Base-by-base conservation (phyloP, 2,888 invertebrate species). In the Pachymerium ferrugineum region DNA sequence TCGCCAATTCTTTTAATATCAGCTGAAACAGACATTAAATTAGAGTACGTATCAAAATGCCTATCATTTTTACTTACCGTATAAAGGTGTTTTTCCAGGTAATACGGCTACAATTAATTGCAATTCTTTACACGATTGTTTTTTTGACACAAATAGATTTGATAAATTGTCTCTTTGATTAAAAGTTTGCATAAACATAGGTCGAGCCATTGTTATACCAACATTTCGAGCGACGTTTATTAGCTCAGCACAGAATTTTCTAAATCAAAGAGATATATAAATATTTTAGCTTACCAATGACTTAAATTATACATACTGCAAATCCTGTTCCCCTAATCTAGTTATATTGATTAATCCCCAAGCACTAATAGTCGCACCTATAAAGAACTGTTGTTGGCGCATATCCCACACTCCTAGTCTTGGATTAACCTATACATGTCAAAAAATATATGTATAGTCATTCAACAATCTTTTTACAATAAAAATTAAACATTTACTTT, bases 251-350 rank as follows among this genome's bases (percentile, higher is more conserved):
- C 30, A 22, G 16, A 70, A 70, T 1, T 1, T 33, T 30, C 70
- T 70, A 16, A 38, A 14, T 4, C 5, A 38, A n/a, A 47, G 22
- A 47, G 1, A n/a, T 19, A 47, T n/a, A n/a, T n/a, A n/a, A n/a
- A n/a, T n/a, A n/a, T n/a, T n/a, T n/a, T n/a, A n/a, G n/a, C n/a
- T n/a, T n/a, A n/a, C n/a, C n/a, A n/a, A n/a, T n/a, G n/a, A n/a
- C n/a, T n/a, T n/a, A 47, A 91, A 92, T 62, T 91, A 80, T 73
- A 90, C 85, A 0, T 90, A 91, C 14, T 88, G 84, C 14, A 84
- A 83, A 38, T 33, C 14, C 31, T 78, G 71, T 77, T 78, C 74
- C 79, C 78, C 28, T 79, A 74, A 74, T 54, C 78, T 75, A 74
- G 82, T 81, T 8, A 84, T 77, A 77, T 81, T 82, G 0, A 86